These are phyloP conservation scores for Polyommatus icarus DNA, from an alignment of 2,888 invertebrate genomes.

Conservation along the genomic window DNA sequence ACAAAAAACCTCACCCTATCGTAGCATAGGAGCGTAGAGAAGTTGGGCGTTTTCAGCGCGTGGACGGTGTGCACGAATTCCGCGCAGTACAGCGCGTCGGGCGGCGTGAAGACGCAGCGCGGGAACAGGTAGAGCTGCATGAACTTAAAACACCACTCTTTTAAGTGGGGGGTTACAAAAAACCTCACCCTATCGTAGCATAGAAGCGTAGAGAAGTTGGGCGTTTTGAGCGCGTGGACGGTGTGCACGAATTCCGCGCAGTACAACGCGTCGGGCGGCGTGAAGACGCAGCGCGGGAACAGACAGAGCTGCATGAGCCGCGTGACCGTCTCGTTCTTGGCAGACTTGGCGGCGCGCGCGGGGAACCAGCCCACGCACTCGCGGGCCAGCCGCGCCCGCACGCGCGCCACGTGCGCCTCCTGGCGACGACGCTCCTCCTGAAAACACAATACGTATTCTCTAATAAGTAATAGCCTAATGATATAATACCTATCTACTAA, in stretches of 20 bases:
- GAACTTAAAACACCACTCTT: too few species aligned
- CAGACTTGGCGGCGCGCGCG: constrained; percentile 90
- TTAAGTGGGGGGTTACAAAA: background rate
- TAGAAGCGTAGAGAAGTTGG: constrained; percentile 97
- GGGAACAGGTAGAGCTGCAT: too few species aligned
- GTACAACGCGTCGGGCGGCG: constrained; percentile 96
- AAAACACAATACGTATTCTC: background rate
- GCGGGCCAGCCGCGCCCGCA: constrained; percentile 85
- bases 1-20: constrained; percentile 87
- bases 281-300: constrained; percentile 98
- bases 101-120: constrained; percentile 96
- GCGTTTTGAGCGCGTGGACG: constrained; percentile 95
- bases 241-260: constrained; percentile 98
- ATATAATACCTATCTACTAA: too few species aligned
- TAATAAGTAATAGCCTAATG: too few species aligned
- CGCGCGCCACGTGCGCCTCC: constrained; percentile 95
- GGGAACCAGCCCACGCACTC: constrained; percentile 94
- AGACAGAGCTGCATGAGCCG: constrained; percentile 97
- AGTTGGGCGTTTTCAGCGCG: constrained; percentile 95
- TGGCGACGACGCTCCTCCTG: constrained; percentile 97
- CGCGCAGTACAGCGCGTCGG: constrained; percentile 98
- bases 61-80: constrained; percentile 98
- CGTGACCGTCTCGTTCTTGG: constrained; percentile 97
- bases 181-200: constrained; percentile 95
- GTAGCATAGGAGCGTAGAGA: constrained; percentile 97